A percentile compares a stretch with the other conserved stretches of the same genome.
phyloP scores from a whole-genome alignment of 2,113 vertebrate species.

The Alexandromys fortis region DNA sequence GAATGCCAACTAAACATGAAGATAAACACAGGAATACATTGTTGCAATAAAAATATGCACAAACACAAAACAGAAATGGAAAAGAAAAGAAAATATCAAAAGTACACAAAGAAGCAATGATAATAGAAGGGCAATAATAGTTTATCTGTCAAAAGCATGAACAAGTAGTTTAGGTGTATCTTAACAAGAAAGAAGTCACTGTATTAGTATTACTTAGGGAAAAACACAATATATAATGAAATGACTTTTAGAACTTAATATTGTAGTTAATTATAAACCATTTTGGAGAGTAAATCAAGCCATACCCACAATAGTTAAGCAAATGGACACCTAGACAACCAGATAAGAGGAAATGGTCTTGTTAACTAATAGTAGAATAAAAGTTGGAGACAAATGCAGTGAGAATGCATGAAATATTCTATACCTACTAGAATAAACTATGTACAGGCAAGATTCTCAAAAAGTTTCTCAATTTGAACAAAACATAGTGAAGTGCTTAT shows the following conservation, averaged over 20 bases:
- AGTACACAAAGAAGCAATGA: neutral
- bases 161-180: neutral
- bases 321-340: neutral
- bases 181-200: neutral
- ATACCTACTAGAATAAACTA: neutral
- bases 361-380: neutral
- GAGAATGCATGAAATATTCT: neutral
- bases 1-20: neutral
- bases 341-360: neutral
- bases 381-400: neutral
- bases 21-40: neutral
- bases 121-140: neutral
- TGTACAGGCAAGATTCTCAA: neutral
- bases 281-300: neutral
- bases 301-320: neutral
- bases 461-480: constrained; percentile 1
- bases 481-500: neutral
- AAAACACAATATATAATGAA: neutral
- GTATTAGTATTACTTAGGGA: neutral
- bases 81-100: neutral
- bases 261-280: neutral
- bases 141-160: neutral
- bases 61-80: neutral
- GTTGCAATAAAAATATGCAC: neutral
- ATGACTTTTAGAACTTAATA: neutral